Conservation (phyloP, 2,113 vertebrate genomes). For the Chaetorhynchus papuensis region DNA sequence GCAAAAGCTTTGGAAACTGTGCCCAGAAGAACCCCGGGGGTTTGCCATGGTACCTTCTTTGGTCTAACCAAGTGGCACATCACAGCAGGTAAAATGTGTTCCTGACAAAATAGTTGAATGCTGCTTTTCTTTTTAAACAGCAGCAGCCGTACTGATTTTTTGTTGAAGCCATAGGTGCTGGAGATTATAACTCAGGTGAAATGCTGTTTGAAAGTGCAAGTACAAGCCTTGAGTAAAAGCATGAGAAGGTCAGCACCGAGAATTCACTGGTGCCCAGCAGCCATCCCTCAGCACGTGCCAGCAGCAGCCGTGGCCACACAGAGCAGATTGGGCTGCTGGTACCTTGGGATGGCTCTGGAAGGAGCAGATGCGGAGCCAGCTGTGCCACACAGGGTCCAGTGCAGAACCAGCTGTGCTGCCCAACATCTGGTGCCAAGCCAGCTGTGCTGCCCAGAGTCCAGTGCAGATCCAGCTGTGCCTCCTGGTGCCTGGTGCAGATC, state of each 20-base stretch:
- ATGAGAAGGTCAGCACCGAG: neutral
- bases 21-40: neutral
- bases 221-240: neutral
- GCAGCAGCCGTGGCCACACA: neutral
- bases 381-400: neutral
- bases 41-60: neutral
- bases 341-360: neutral
- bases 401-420: neutral
- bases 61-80: neutral
- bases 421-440: neutral
- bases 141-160: neutral
- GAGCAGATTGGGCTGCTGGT: neutral
- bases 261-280: neutral
- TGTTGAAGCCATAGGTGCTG: neutral
- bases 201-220: neutral
- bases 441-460: neutral
- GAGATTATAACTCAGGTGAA: neutral
- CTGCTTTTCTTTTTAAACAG: neutral
- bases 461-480: neutral
- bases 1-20: slow-evolving; percentile 8
- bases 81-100: neutral
- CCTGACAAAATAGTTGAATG: neutral
- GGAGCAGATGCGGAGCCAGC: neutral
- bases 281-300: neutral
- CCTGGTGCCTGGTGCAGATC: accelerated